Base-by-base conservation (phyloP, 92 coral and sea anemone species). In the Actinostola sp. region DNA sequence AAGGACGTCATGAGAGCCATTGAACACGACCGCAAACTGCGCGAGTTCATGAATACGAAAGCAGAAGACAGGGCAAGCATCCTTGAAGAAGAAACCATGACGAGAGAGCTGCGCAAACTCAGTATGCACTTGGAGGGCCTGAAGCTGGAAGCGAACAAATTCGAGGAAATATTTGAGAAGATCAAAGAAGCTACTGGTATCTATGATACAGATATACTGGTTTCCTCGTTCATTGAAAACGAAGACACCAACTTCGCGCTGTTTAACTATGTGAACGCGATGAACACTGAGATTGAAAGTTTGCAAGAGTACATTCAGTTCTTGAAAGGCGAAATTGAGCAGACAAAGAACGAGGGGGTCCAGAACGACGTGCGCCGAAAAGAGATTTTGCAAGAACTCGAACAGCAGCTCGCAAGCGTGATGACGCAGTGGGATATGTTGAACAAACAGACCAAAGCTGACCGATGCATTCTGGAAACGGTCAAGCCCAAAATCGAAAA, bases 171-270 rank as follows among this genome's bases (percentile, higher is more conserved):
- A 28, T 95, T 95, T 55, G 84, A 75, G 24, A 84, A 86, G 84
- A 95, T 95, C 11, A 95, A 88, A 61, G 89, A 82, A 49, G 99
- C 93, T 6, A 91, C 99, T 17, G 92, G 92, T 23, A 88, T 89
- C 33, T 70, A 88, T n/a, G 96, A 91, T 38, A 95, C 91, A 13
- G 78, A 85, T 67, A 79, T 77, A 19, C 82, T 95, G 44, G 99
- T 95, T 17, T 63, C 75, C 8, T 87, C 90, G 23, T 95, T 95
- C 82, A 92, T 95, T 56, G 87, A 86, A 62, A 88, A 83, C 19
- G 99, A 95, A 56, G 99, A 95, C 86, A 86, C 82, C 51, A 95
- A 92, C 84, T 95, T 95, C 60, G 99, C 97, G n/a, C 85, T 92
- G 74, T 95, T 87, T 63, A 95, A 95, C 76, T 95, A 92, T 36